Evolutionary conservation across 2,113 vertebrate genomes (phyloP).

Genomic region (Dryoscopus gambensis): DNA sequence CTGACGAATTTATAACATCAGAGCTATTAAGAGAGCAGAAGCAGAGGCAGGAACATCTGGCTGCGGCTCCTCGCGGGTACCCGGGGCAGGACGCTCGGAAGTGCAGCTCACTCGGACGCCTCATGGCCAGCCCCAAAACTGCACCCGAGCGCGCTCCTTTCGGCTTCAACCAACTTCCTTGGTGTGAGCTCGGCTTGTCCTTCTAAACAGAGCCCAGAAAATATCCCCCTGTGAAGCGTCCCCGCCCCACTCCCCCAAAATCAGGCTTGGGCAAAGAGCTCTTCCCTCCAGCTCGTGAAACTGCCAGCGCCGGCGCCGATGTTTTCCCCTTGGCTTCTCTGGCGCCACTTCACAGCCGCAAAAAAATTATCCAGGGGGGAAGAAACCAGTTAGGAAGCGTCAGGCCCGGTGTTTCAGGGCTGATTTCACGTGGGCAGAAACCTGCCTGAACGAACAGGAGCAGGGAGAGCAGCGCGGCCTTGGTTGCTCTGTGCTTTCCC

Average conservation of each 20-base stretch:
- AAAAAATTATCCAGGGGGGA: not conserved
- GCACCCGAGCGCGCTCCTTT: accelerated
- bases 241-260: not conserved
- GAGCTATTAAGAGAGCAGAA: not conserved
- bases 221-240: not conserved
- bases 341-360: not conserved
- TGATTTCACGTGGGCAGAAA: not conserved
- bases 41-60: not conserved
- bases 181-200: not conserved
- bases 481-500: not conserved
- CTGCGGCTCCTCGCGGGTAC: not conserved
- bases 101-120: not conserved
- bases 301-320: accelerated
- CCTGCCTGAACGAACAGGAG: not conserved
- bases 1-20: not conserved
- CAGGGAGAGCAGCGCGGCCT: not conserved
- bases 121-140: not conserved
- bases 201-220: not conserved
- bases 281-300: not conserved
- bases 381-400: not conserved
- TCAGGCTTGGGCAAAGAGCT: not conserved
- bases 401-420: not conserved
- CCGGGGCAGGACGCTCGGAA: accelerated
- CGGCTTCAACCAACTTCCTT: not conserved
- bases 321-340: not conserved